These are phyloP conservation scores for Myodes glareolus DNA, from an alignment of 2,113 vertebrate genomes.

Conservation along the genomic window DNA sequence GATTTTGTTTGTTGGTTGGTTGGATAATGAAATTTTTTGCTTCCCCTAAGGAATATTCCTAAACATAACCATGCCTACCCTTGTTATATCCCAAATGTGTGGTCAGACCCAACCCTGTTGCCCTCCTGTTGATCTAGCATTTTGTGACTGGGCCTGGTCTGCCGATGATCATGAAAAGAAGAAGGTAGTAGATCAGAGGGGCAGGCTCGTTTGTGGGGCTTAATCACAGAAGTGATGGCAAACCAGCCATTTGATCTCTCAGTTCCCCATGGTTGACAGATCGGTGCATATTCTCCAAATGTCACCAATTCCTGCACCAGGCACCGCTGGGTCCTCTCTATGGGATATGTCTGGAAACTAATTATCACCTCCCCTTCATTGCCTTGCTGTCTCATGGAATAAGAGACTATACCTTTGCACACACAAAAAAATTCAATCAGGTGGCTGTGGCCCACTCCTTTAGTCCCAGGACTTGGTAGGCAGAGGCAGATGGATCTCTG, in stretches of 20 bases:
- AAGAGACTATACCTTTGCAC: slow-evolving; percentile 1
- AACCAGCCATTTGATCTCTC: background rate
- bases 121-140: background rate
- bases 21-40: background rate
- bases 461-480: too few relatives aligned
- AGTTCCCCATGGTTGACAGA: background rate
- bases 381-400: background rate
- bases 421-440: too few relatives aligned
- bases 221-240: background rate
- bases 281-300: background rate
- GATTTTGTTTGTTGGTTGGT: background rate
- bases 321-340: background rate
- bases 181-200: background rate
- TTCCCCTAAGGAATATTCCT: background rate
- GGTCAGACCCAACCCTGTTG: background rate
- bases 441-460: too few relatives aligned
- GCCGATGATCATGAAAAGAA: background rate
- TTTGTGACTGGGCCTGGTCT: background rate
- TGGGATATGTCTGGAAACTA: background rate
- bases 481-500: too few relatives aligned
- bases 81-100: background rate
- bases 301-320: background rate
- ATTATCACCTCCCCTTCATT: background rate
- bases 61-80: background rate
- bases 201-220: background rate